Base-by-base conservation (phyloP, 2,888 invertebrate species). In the Leptinotarsa juncta region DNA sequence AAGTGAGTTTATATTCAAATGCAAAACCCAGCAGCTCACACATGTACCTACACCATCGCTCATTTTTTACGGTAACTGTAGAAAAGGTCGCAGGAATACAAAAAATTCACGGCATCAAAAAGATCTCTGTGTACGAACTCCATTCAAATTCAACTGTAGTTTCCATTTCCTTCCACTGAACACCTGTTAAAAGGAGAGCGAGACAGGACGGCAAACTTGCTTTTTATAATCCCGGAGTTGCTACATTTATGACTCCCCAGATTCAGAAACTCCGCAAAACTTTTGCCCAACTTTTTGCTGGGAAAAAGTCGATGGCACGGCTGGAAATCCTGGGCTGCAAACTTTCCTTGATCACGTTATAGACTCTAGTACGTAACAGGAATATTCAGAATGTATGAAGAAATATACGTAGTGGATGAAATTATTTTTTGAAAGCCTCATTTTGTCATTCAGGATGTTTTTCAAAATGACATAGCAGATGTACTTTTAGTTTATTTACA, bases 161-260 rank as follows among this genome's bases (percentile, higher is more conserved):
- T 42, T 62, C 62, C 69, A 48, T 60, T 48, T 57, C 57, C 20
- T 48, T 16, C 48, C 20, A 23, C 7, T 18, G 57, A 48, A 69
- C 69, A 69, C 69, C 69, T 69, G 60, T 69, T 67, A 16, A 60
- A 68, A 42, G 53, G 4, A 50, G n/a, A 67, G 50, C 67, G 53
- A 53, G n/a, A 53, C 10, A 23, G 67, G 51, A 42, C 53, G 55
- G 32, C 68, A 23, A 69, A 57, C 69, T 32, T 48, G 32, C 57
- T 69, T 69, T 69, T 49, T 57, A 60, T 69, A 69, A 42, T 69
- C 60, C 66, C 55, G 23, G 71, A 66, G 71, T 66, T 48, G 51
- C 71, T 66, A 66, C 71, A 66, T 71, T 71, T 71, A 71, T 55
- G 66, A 66, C 71, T 66, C 65, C 65, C 66, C 65, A 66, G 71